Evolutionary conservation across 92 coral and sea anemone species (phyloP).

Genomic region (Bergia puertoricense): DNA sequence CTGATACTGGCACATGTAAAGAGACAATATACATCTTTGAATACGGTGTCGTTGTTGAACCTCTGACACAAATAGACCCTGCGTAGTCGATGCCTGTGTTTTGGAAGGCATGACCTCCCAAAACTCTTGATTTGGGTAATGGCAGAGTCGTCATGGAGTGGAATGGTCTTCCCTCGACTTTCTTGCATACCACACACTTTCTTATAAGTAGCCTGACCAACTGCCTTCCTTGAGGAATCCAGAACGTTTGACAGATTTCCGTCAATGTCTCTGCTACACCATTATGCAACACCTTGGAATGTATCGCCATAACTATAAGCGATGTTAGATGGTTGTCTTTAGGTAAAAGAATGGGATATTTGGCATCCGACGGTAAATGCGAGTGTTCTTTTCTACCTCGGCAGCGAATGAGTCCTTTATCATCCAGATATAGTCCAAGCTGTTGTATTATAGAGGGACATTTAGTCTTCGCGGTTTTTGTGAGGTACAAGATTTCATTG

Average conservation of each 20-base stretch:
- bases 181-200: neutral
- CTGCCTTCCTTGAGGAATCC: constrained; percentile 18
- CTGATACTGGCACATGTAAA: neutral
- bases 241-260: neutral
- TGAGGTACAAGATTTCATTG: no score
- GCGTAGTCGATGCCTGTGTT: constrained; percentile 10
- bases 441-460: no score
- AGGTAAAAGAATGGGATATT: no score
- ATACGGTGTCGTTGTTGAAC: no score
- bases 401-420: no score
- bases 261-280: constrained; percentile 5
- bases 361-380: no score
- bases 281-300: neutral
- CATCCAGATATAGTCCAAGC: no score
- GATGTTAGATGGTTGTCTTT: neutral
- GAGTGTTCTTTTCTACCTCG: no score
- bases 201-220: neutral
- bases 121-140: constrained; percentile 8
- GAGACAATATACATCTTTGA: no score
- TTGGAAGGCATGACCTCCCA: neutral
- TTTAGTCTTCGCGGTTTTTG: no score
- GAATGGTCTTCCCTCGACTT: neutral
- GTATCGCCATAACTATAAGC: neutral
- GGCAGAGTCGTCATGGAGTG: neutral
- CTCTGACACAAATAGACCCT: neutral